Conservation (phyloP, 2,113 vertebrate species). For the Dicrurus megarhynchus region DNA sequence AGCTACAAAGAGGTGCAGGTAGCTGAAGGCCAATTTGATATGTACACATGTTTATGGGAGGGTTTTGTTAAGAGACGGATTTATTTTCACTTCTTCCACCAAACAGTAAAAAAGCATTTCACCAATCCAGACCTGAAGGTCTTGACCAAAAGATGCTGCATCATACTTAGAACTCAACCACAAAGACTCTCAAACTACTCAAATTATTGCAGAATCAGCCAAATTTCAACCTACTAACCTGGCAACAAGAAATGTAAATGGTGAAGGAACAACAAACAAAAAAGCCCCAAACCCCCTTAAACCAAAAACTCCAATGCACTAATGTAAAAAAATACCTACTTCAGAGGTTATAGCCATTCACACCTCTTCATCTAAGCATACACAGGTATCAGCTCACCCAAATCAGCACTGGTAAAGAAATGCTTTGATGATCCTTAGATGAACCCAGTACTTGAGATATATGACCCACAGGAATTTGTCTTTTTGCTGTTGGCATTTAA, state of each 20-base stretch:
- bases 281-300: background rate
- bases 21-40: background rate
- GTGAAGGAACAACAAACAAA: background rate
- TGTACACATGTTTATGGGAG: background rate
- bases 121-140: background rate
- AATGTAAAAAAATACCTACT: background rate
- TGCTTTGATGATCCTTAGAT: background rate
- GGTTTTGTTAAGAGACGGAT: background rate
- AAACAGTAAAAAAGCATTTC: background rate
- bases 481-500: background rate
- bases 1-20: background rate
- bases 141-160: background rate
- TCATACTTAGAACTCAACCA: background rate
- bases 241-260: background rate
- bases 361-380: background rate
- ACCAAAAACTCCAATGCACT: background rate
- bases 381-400: background rate
- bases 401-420: background rate
- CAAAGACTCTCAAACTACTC: background rate
- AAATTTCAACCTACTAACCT: background rate
- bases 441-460: background rate
- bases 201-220: background rate
- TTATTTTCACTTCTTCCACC: background rate
- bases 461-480: background rate
- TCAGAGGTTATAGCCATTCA: background rate